A percentile compares a stretch with the other conserved stretches of the same genome.
These are phyloP conservation scores for Poecilia gillii DNA, from an alignment of 2,797 vertebrate species.

Conservation along the genomic window DNA sequence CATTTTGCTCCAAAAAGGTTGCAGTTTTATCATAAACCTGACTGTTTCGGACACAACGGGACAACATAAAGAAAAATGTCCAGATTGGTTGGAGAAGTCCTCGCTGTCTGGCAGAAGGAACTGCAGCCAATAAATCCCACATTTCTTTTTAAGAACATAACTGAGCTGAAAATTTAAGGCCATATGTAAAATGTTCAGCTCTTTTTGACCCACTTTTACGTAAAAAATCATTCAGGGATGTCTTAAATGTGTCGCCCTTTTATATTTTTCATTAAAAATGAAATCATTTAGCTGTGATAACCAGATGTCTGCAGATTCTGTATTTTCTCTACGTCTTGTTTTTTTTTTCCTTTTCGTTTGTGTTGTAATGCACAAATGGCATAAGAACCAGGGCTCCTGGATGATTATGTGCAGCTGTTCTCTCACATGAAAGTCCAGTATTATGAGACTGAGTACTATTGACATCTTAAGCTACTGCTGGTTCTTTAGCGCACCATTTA, in stretches of 20 bases:
- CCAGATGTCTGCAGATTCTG: not conserved
- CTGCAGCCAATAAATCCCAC: conserved; percentile 53
- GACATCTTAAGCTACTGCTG: not conserved
- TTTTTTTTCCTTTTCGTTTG: not conserved
- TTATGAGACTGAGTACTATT: not conserved
- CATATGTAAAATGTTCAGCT: not conserved
- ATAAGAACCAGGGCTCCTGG: not conserved
- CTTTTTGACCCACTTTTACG: not conserved
- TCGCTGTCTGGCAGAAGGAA: conserved; percentile 35
- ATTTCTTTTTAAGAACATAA: conserved; percentile 22
- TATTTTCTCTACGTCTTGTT: not conserved
- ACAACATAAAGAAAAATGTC: not conserved
- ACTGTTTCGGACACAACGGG: not conserved
- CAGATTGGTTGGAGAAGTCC: conserved; percentile 25
- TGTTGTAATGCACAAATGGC: not conserved
- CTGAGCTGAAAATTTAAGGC: conserved; percentile 9
- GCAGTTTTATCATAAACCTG: not conserved
- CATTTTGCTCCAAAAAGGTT: conserved; percentile 21
- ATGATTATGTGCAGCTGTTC: not conserved
- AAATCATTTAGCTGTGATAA: not conserved
- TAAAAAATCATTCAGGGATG: not conserved
- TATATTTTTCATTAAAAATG: not conserved
- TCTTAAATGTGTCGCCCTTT: not conserved
- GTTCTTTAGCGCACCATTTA: not conserved
- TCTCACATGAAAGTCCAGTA: not conserved